Percentiles rank a stretch among this genome's conserved stretches.
phyloP scores from a whole-genome alignment of 2,888 invertebrate species.

The Idaea dimidiata region DNA sequence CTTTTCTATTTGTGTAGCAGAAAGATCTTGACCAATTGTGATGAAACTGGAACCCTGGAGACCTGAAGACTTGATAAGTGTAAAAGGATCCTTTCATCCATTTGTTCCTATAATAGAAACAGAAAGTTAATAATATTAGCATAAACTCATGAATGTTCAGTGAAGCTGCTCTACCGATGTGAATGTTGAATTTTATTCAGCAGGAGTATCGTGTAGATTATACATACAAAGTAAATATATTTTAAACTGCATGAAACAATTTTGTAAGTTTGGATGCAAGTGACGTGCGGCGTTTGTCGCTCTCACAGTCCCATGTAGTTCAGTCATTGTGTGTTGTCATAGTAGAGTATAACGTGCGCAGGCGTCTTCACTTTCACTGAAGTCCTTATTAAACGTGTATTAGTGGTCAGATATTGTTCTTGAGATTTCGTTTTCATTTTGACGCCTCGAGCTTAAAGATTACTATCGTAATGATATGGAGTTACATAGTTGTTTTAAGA shows the following conservation, averaged over 20 bases:
- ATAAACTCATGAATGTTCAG: no score
- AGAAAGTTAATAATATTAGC: no score
- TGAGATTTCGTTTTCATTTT: slow-evolving; percentile 57
- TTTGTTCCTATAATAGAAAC: no score
- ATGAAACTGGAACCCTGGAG: no score
- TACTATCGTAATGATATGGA: not conserved
- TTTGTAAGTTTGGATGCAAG: not conserved
- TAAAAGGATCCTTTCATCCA: no score
- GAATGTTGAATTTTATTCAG: no score
- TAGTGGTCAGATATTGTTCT: slow-evolving; percentile 54
- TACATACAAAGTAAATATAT: no score
- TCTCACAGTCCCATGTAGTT: not conserved
- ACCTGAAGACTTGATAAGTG: no score
- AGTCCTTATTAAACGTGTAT: slow-evolving; percentile 57
- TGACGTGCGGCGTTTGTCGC: not conserved
- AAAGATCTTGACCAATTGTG: not conserved
- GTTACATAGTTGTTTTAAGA: not conserved
- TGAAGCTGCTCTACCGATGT: no score
- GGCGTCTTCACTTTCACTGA: slow-evolving; percentile 62
- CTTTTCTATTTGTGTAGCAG: no score
- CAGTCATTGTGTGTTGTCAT: not conserved
- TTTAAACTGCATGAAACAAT: no score
- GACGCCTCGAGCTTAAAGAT: slow-evolving; percentile 33
- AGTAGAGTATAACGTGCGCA: slow-evolving; percentile 11
- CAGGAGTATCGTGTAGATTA: no score